These are phyloP conservation scores for Drosophila pectinifera DNA, from an alignment of 1,140 invertebrate genomes.

Conservation along the genomic window DNA sequence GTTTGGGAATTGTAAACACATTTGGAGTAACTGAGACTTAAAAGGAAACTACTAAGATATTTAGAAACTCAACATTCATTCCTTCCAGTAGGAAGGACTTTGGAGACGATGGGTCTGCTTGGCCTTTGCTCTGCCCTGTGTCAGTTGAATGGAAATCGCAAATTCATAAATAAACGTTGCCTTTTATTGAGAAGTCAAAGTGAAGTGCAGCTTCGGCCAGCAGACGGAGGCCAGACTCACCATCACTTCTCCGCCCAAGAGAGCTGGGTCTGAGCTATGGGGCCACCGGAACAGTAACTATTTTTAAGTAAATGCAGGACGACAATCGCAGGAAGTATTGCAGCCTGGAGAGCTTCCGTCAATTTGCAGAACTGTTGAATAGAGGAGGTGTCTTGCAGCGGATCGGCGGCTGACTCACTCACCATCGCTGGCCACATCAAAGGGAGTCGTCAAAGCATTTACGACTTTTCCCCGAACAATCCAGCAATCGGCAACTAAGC, in stretches of 20 bases:
- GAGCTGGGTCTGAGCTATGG: background rate
- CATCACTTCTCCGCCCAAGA: background rate
- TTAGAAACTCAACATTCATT: too few species aligned
- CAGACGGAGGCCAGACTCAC: constrained; percentile 11
- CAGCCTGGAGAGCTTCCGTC: background rate
- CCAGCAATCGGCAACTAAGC: constrained; percentile 17
- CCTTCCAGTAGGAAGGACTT: constrained; percentile 38
- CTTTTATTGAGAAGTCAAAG: constrained; percentile 76
- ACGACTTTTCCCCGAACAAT: constrained; percentile 58
- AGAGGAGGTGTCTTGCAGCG: constrained; percentile 3
- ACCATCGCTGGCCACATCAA: constrained; percentile 49
- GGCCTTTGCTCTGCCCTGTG: constrained; percentile 22
- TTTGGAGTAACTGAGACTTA: too few species aligned
- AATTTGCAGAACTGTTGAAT: constrained; percentile 10
- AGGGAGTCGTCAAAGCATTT: constrained; percentile 55
- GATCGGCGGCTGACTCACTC: constrained; percentile 44
- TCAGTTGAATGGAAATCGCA: constrained; percentile 62
- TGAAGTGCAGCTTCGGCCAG: constrained; percentile 60
- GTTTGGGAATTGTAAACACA: too few species aligned
- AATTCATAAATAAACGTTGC: constrained; percentile 76
- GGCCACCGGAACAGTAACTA: background rate
- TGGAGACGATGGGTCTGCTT: constrained; percentile 23
- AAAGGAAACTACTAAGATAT: background rate
- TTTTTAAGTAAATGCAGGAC: constrained; percentile 30
- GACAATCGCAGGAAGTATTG: constrained; percentile 22